Conservation (phyloP, 1,140 invertebrate genomes). For the Drosophila lacteicornis region DNA sequence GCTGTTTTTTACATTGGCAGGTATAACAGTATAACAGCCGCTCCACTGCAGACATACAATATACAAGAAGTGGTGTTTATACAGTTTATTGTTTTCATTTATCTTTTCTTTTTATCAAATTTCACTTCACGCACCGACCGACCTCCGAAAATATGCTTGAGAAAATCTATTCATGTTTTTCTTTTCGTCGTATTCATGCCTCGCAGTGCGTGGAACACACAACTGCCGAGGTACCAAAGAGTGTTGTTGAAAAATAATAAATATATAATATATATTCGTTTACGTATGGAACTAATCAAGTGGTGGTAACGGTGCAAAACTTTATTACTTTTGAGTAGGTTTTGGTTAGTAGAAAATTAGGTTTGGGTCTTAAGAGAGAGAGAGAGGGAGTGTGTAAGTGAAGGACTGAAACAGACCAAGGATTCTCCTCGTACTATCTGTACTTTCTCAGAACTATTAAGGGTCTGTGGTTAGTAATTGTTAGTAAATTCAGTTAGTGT, state of each 20-base stretch:
- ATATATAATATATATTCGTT: slow-evolving; percentile 39
- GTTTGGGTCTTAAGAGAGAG: slow-evolving; percentile 19
- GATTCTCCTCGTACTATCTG: slow-evolving; percentile 8
- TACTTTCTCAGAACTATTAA: slow-evolving; percentile 1
- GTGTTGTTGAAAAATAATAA: slow-evolving; percentile 34
- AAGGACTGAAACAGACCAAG: slow-evolving; percentile 14
- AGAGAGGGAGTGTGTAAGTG: background rate
- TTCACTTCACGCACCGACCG: slow-evolving; percentile 74
- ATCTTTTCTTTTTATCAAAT: slow-evolving; percentile 14
- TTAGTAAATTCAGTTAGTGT: slow-evolving; percentile 24
- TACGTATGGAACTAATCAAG: slow-evolving; percentile 58
- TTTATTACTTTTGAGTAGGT: slow-evolving; percentile 49
- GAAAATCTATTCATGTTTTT: slow-evolving; percentile 83
- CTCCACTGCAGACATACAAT: slow-evolving; percentile 28
- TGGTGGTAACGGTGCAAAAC: slow-evolving; percentile 83
- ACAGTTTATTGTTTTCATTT: slow-evolving; percentile 23
- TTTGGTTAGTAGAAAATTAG: slow-evolving; percentile 51
- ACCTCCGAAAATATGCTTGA: slow-evolving; percentile 84
- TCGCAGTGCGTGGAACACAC: slow-evolving; percentile 13
- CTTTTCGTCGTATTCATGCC: slow-evolving; percentile 55
- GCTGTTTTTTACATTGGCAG: slow-evolving; percentile 44
- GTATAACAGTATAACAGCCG: slow-evolving; percentile 43
- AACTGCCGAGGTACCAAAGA: slow-evolving; percentile 22
- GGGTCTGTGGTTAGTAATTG: slow-evolving; percentile 15
- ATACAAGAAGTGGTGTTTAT: slow-evolving; percentile 29